Base-by-base conservation (phyloP, 64 coral and sea anemone species). In the Montipora cactus region DNA sequence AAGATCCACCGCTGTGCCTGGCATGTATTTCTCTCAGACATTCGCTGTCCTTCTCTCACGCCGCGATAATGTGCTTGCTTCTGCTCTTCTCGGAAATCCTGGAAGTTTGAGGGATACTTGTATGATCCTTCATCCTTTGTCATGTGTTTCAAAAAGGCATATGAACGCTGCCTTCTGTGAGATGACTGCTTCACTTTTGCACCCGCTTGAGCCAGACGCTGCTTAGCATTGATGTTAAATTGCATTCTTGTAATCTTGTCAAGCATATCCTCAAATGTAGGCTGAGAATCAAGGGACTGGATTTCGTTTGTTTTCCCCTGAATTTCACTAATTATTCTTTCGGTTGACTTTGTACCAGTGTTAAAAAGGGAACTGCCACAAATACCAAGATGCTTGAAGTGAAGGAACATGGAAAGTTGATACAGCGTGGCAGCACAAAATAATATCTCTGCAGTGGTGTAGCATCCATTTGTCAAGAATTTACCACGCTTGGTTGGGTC, bases 231-330 rank as follows among this genome's bases (percentile, higher is more conserved):
- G 55, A 87, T 18, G 47, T 93, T 93, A 15, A 87, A 93, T 46
- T 94, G 92, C 9, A 94, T 69, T 11, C 67, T 94, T 4, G 92
- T 71, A 57, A 66, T 49, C 74, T 82, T 89, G 5, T 94, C 53
- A 13, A 89, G 78, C 92, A 82, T 94, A 37, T 76, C 78, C 49
- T 1, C 84, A 93, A 88, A 93, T 11, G 84, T 74, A 16, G 84
- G 66, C 47, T 92, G 90, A 8, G 81, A 61, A 77, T 92, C 81
- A 77, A 92, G 52, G 25, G 90, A 92, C 25, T 92, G 84, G 0
- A 93, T 78, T 61, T 93, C 21, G 44, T 77, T 88, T 7, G 84
- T 88, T 81, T 93, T 81, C 49, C 84, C 83, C 76, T 93, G 84
- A 81, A 93, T 93, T 75, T 93, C 92, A 52, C 92, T 68, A 9